phyloP scores from a whole-genome alignment of 2,113 vertebrate genomes.

The Cinclus mexicanus region DNA sequence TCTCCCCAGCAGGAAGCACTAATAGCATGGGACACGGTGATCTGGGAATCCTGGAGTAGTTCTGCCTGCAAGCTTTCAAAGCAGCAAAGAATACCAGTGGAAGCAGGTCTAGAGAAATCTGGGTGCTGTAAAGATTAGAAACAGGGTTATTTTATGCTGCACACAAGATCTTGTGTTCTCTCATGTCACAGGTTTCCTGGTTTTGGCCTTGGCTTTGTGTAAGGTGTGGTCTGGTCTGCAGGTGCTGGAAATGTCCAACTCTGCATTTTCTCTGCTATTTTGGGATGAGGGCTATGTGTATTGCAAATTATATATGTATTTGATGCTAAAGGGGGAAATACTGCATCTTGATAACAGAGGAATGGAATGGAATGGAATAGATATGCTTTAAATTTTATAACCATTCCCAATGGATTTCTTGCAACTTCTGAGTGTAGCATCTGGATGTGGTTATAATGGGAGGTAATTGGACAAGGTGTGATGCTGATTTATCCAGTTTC shows the following conservation, averaged over 20 bases:
- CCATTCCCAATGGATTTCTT: background rate
- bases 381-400: background rate
- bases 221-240: background rate
- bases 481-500: slow-evolving; percentile 13
- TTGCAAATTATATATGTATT: background rate
- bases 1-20: background rate
- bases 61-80: background rate
- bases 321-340: background rate
- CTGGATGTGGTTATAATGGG: background rate
- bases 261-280: background rate
- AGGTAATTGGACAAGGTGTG: background rate
- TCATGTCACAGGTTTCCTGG: background rate
- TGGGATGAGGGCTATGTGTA: background rate
- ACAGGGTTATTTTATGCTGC: background rate
- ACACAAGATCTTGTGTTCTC: background rate
- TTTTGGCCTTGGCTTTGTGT: background rate
- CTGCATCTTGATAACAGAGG: background rate
- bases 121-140: background rate
- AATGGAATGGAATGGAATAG: background rate
- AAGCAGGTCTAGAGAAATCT: background rate
- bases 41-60: background rate
- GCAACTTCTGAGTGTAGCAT: background rate
- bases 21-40: fast-evolving
- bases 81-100: background rate
- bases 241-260: background rate